Evolutionary conservation across 2,113 vertebrate species (phyloP).

Genomic region (Neodontobutis hainanensis): DNA sequence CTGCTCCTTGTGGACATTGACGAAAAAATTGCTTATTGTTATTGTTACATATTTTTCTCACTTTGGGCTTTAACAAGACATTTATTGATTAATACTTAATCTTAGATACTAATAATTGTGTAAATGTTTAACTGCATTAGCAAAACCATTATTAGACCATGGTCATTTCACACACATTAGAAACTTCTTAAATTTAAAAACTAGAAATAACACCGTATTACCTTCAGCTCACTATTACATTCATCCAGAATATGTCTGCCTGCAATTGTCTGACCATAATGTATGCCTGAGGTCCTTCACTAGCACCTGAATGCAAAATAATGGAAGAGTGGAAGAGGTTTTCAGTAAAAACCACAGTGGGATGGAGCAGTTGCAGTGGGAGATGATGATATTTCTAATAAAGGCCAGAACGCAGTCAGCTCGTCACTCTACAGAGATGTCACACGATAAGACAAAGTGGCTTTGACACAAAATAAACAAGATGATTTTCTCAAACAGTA

Average conservation of each 20-base stretch:
- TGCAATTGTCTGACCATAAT: conserved; percentile 29
- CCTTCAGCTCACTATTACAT: conserved; percentile 6
- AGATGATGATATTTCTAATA: conserved; percentile 53
- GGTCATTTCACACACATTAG: neutral
- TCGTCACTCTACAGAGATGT: conserved; percentile 28
- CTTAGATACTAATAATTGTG: no score
- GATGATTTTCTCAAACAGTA: conserved; percentile 23
- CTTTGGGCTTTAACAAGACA: no score
- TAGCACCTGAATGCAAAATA: conserved; percentile 40
- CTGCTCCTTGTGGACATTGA: no score
- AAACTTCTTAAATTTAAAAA: neutral
- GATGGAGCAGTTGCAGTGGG: conserved; percentile 27
- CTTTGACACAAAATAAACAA: conserved; percentile 51
- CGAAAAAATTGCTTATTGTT: no score
- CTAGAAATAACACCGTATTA: neutral
- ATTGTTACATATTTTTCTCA: no score
- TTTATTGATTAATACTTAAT: no score
- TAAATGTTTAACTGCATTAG: no score
- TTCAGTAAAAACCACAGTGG: conserved; percentile 37
- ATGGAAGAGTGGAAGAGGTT: conserved; percentile 31
- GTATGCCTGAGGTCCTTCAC: conserved; percentile 28
- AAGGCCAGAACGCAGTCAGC: conserved; percentile 31
- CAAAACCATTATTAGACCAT: no score
- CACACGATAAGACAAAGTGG: conserved; percentile 41
- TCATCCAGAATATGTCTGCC: conserved; percentile 29